phyloP scores from a whole-genome alignment of 2,797 vertebrate species.

The Pantherophis alleghaniensis region DNA sequence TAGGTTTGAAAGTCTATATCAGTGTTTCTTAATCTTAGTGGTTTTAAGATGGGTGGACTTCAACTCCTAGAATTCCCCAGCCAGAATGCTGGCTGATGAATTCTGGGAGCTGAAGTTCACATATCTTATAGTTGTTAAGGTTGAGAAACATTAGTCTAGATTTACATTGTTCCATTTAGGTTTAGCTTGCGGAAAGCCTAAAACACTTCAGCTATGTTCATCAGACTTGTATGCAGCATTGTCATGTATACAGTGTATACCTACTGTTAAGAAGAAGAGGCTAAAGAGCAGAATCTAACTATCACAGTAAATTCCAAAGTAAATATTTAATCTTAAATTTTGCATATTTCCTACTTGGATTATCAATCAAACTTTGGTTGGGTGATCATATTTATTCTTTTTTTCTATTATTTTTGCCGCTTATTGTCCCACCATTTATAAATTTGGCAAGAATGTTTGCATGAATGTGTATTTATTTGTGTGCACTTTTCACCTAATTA shows the following conservation, averaged over 20 bases:
- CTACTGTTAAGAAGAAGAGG: neutral
- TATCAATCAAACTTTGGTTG: neutral
- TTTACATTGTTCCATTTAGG: neutral
- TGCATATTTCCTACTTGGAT: neutral
- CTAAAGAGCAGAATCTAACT: neutral
- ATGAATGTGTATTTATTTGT: neutral
- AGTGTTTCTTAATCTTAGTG: neutral
- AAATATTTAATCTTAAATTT: neutral
- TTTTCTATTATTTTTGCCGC: neutral
- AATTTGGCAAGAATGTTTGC: neutral
- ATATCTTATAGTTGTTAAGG: neutral
- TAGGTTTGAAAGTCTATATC: neutral
- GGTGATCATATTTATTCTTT: neutral
- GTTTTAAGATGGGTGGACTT: neutral
- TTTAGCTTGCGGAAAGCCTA: neutral
- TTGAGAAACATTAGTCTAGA: neutral
- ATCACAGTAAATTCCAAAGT: neutral
- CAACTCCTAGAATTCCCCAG: neutral
- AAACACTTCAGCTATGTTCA: neutral
- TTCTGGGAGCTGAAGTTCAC: neutral
- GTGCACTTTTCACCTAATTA: neutral
- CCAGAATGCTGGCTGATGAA: neutral
- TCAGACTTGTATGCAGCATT: neutral
- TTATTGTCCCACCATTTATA: neutral
- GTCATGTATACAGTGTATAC: neutral